Evolutionary conservation across 2,797 vertebrate species (phyloP).

Genomic region (Pelobates cultripes): DNA sequence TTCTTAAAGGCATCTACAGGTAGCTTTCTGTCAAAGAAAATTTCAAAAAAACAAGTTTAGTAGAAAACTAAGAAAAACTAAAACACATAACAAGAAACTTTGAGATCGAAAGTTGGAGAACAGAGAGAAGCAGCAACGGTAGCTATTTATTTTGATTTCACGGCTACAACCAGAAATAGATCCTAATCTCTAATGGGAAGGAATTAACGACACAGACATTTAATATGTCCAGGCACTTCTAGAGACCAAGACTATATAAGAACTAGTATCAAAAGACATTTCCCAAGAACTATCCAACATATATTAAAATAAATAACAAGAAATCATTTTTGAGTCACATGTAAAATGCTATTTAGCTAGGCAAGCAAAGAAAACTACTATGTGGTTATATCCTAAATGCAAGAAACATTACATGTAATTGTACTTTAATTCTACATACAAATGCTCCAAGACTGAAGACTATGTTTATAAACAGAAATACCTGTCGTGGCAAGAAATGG

Average conservation of each 20-base stretch:
- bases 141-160: constrained; percentile 21
- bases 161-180: constrained; percentile 30
- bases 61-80: neutral
- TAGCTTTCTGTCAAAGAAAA: constrained; percentile 66
- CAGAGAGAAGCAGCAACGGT: neutral
- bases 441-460: too few species aligned
- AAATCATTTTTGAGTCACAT: too few species aligned
- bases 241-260: neutral
- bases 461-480: too few species aligned
- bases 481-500: too few species aligned
- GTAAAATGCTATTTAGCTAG: too few species aligned
- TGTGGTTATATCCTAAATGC: too few species aligned
- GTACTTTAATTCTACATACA: too few species aligned
- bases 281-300: too few species aligned
- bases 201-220: constrained; percentile 15
- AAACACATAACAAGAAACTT: neutral
- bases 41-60: neutral
- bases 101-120: neutral
- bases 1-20: constrained; percentile 73
- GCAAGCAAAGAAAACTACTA: too few species aligned
- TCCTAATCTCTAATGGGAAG: constrained; percentile 13
- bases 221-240: constrained; percentile 3
- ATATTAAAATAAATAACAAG: too few species aligned
- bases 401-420: too few species aligned
- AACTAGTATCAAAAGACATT: too few species aligned